Base-by-base conservation (phyloP, 1,140 invertebrate genomes). In the Gryllus bimaculatus region DNA sequence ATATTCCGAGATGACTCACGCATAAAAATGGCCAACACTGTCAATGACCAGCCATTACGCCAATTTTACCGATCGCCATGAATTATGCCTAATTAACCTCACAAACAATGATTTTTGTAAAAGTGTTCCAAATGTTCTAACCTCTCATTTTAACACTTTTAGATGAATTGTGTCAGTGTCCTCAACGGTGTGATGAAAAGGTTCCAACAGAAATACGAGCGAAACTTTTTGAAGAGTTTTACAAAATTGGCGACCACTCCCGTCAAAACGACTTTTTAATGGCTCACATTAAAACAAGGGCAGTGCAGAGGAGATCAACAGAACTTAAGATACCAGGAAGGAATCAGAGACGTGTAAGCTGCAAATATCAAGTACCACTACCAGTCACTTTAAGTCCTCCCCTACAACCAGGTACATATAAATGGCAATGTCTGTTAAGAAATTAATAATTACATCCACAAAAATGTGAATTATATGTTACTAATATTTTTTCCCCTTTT, bases 151-250 rank as follows among this genome's bases (percentile, higher is more conserved):
- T 66, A 66, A 66, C 54, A 39, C 26, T 80, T 80, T 78, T 84
- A 86, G 87, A 87, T n/a, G 86, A 85, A 80, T 81, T 89, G 39
- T 89, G 88, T 82, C 85, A 87, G 75, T 89, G 88, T 80, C 88
- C 87, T 8, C 88, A 89, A 84, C 87, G 86, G 84, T 89, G 88
- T 82, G 86, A 86, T 75, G 85, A 86, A 76, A 84, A 86, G 79
- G 85, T 89, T 47, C 85, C 87, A 13, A 80, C 82, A 74, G 85
- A 86, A 75, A 83, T 85, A 8, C 83, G 87, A 74, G 83, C 85
- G 49, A 82, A 82, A 12, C 84, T 89, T 7, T 88, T 88, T 82
- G 81, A 83, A 74, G 85, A 87, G 77, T 89, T 89, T 81, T 86
- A 86, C 80, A 85, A 84, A 76, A 82, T 89, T 48, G 85, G 84